Percentiles rank a stretch among this genome's conserved stretches.
phyloP scores from a whole-genome alignment of 2,113 vertebrate genomes.

The Sebastes fasciatus region DNA sequence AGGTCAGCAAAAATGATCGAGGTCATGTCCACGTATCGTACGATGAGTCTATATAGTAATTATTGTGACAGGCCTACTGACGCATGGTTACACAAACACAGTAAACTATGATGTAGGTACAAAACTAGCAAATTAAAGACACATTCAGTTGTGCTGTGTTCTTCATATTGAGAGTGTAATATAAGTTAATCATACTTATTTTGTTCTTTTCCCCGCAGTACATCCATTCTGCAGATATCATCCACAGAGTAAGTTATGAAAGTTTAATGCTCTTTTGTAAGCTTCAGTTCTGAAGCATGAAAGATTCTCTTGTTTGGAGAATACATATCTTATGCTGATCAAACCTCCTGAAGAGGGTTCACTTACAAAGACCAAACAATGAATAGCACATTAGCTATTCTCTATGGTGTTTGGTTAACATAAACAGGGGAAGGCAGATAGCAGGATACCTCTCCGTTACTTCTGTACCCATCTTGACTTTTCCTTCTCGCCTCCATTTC shows the following conservation, averaged over 20 bases:
- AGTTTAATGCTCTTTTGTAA: background rate
- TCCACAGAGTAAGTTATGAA: conserved; percentile 93
- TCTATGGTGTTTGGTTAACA: background rate
- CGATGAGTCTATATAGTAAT: too few species aligned
- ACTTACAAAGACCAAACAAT: background rate
- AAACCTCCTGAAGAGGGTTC: background rate
- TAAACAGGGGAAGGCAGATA: background rate
- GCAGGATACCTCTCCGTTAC: background rate
- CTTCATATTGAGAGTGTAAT: background rate
- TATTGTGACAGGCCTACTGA: too few species aligned
- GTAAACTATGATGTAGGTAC: background rate
- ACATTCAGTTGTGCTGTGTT: background rate
- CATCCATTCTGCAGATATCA: conserved; percentile 98
- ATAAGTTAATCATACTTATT: conserved; percentile 16
- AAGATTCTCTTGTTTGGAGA: background rate
- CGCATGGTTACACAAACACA: background rate
- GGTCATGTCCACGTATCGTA: too few species aligned
- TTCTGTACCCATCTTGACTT: background rate
- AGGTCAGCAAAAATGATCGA: too few species aligned
- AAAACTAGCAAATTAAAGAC: background rate
- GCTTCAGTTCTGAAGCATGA: background rate
- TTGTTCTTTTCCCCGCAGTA: conserved; percentile 85
- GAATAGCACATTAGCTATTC: background rate
- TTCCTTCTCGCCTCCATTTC: background rate
- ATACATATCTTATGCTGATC: background rate